Base-by-base conservation (phyloP, 2,113 vertebrate species). In the Thunnus maccoyii region DNA sequence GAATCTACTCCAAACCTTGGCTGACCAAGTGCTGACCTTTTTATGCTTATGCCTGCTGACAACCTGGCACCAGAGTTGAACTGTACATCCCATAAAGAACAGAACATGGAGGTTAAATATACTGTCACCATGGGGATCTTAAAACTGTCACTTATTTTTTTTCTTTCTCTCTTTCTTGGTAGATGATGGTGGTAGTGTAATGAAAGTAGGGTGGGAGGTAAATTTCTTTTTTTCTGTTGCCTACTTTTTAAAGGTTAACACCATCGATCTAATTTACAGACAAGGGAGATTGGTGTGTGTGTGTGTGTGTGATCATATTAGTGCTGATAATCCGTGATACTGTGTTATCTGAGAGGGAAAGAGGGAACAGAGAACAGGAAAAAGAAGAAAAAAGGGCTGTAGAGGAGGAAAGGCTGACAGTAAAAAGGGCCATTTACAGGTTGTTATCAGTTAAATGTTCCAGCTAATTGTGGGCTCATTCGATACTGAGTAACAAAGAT, bases 81-180 rank as follows among this genome's bases (percentile, higher is more conserved):
- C 63, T 46, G 62, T 52, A 46, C 3, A 9, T 85, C 68, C 69
- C 82, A 75, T 80, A 68, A 71, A 87, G 77, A 84, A 74, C 71
- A 73, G 86, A 86, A 78, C 87, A 76, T 16, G 79, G 68, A 77
- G 86, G 84, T 89, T 89, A 86, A 89, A 83, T 76, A 71, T 71
- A 83, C 60, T 36, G 73, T 83, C 70, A 18, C 76, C 76, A 47
- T 78, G 88, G 83, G 78, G 72, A 74, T 67, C 72, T 64, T 66
- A 57, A 86, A 80, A 27, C 65, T 80, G 78, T 56, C 77, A 74
- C 63, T 25, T 71, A 30, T 76, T 60, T 30, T 14, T 36, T 52
- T 22, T 67, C 25, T 20, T 44, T 68, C 65, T 52, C 57, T 36
- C 2, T 22, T 6, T 64, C 27, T 68, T 57, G 72, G 14, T 25